Evolutionary conservation across 2,797 vertebrate genomes (phyloP).

Genomic region (Myripristis jacobus): DNA sequence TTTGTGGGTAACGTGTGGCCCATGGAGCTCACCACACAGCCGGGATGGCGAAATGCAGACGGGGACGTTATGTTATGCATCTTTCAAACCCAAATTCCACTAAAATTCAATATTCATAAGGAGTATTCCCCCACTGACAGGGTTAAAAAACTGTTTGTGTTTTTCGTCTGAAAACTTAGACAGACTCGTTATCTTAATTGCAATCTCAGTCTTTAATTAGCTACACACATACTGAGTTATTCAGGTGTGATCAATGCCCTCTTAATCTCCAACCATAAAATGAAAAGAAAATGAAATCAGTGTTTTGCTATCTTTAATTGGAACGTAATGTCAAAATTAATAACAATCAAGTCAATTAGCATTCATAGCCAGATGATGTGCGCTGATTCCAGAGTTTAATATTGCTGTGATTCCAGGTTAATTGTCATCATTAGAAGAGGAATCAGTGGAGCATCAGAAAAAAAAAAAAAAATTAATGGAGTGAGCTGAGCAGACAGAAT

Average conservation of each 20-base stretch:
- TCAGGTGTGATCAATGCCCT: constrained; percentile 81
- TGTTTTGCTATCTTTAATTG: constrained; percentile 82
- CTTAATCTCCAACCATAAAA: constrained; percentile 76
- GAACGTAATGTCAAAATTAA: constrained; percentile 82
- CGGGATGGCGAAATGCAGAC: background rate
- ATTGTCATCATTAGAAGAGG: constrained; percentile 70
- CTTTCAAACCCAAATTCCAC: too few species aligned
- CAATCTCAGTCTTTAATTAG: constrained; percentile 81
- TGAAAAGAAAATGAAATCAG: constrained; percentile 79
- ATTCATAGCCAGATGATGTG: constrained; percentile 53
- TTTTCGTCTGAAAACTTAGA: constrained; percentile 66
- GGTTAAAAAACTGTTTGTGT: constrained; percentile 61
- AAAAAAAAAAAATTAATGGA: constrained; percentile 69
- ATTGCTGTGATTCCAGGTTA: constrained; percentile 71
- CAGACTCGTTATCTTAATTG: constrained; percentile 81
- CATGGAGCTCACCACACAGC: too few species aligned
- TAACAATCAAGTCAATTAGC: constrained; percentile 82
- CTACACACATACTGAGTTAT: constrained; percentile 62
- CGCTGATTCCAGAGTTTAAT: constrained; percentile 64
- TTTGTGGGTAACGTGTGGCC: too few species aligned
- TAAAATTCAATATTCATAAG: constrained; percentile 6
- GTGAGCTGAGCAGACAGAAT: constrained; percentile 43
- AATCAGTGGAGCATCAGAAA: constrained; percentile 51
- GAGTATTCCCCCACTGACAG: constrained; percentile 43
- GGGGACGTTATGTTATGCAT: background rate